phyloP scores from a whole-genome alignment of 2,797 vertebrate species.

The Enteromius paludinosus region DNA sequence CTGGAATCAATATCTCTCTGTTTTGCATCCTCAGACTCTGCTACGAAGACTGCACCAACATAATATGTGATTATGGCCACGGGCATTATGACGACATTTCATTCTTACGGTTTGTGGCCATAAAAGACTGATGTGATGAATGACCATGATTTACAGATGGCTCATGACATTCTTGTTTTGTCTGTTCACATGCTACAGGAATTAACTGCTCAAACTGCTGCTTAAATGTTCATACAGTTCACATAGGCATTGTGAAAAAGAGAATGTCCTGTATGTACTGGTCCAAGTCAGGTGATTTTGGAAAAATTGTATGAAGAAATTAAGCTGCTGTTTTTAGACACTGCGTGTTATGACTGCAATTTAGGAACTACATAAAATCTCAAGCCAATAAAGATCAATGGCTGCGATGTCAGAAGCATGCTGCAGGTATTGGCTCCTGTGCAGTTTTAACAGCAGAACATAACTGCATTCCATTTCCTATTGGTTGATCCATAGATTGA shows the following conservation, averaged over 20 bases:
- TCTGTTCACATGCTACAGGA: slow-evolving; percentile 2
- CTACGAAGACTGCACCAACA: slow-evolving; percentile 42
- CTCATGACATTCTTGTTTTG: slow-evolving; percentile 31
- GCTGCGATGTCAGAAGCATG: slow-evolving; percentile 13
- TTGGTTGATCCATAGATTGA: neutral
- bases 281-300: neutral
- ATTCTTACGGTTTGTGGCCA: slow-evolving; percentile 44
- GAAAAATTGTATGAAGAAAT: neutral
- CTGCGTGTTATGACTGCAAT: neutral
- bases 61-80: slow-evolving; percentile 53
- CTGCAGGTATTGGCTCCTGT: neutral
- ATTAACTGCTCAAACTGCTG: slow-evolving; percentile 2
- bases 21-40: slow-evolving; percentile 52
- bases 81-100: slow-evolving; percentile 55
- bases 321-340: neutral
- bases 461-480: slow-evolving; percentile 2
- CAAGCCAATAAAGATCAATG: slow-evolving; percentile 39
- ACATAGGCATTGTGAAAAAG: neutral
- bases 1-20: slow-evolving; percentile 68
- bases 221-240: neutral
- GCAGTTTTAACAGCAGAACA: neutral
- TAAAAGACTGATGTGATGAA: slow-evolving; percentile 46
- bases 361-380: slow-evolving; percentile 27
- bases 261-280: neutral
- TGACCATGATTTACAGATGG: slow-evolving; percentile 37